Conservation (phyloP, 2,888 invertebrate species). For the Dynastes hyllus region DNA sequence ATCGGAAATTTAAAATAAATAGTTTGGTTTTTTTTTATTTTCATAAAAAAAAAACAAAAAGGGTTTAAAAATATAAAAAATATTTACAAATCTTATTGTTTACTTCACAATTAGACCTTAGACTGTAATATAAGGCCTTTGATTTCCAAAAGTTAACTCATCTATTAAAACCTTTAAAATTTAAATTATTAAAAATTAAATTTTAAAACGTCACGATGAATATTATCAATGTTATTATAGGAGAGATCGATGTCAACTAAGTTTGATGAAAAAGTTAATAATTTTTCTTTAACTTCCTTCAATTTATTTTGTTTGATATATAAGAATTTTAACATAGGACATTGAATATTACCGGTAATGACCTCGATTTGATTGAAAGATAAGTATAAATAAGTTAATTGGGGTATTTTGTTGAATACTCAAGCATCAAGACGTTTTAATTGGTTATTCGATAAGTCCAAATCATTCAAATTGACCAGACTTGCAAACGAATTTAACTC, state of each 20-base stretch:
- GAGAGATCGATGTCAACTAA: constrained; percentile 57
- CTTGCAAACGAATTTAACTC: constrained; percentile 53
- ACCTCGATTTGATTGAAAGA: constrained; percentile 58
- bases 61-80: not conserved
- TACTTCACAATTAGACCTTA: not conserved
- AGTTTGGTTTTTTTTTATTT: not conserved
- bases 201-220: constrained; percentile 54
- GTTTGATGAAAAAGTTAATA: constrained; percentile 51
- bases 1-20: no score
- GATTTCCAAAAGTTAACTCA: constrained; percentile 37
- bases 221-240: constrained; percentile 53
- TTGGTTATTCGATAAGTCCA: constrained; percentile 57
- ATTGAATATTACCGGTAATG: constrained; percentile 54
- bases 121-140: constrained; percentile 39
- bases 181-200: constrained; percentile 55
- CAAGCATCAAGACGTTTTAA: constrained; percentile 51
- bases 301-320: constrained; percentile 57
- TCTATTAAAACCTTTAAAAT: constrained; percentile 51
- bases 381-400: constrained; percentile 56
- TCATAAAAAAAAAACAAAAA: not conserved
- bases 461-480: constrained; percentile 53
- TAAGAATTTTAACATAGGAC: constrained; percentile 54
- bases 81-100: constrained; percentile 1
- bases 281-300: constrained; percentile 45
- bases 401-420: constrained; percentile 53